Evolutionary conservation across 2,888 invertebrate genomes (phyloP), one percentile per base, ranked within the genome.

Genomic region (Melanargia galathea): DNA sequence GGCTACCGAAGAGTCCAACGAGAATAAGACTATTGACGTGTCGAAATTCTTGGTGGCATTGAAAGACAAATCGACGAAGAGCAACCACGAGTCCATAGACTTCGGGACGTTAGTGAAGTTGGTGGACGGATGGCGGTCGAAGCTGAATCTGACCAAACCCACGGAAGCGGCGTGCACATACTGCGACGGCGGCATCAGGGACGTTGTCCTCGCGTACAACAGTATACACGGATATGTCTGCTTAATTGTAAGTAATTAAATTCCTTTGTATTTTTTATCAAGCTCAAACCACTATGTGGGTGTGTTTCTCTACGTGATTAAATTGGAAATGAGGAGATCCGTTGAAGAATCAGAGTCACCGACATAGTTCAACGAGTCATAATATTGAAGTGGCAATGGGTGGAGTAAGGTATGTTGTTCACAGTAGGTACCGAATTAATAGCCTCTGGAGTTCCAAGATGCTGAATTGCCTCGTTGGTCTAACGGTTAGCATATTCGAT

Each of bases 171-270:
- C 77, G 0, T 91, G 91, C 62, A 84, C 87, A 67, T 94, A 94
- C 79, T 95, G 95, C 71, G 92, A 92, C 45, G 93, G 93, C 0
- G 86, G 84, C 54, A 87, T 94, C 60, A 89, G 93, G 48, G 92
- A 94, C 52, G 80, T 95, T 61, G 87, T 95, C 18, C 78, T 92
- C 1, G 90, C 91, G 0, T 97, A 97, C 82, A 93, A 93, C 67
- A 87, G 93, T 56, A 92, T 95, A 65, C 98, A 98, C 81, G 97
- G 97, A 65, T 97, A 96, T 81, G 92, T 96, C 68, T 95, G 97
- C 58, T 91, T 97, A 13, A 89, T 95, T 72, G 96, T 98, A 77
- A 93, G 93, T 90, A 75, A 45, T 33, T 35, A 7, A 16, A 7
- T 5, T 16, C 6, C 16, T n/a, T 40, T 7, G 7, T 16, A 16